Evolutionary conservation across 2,113 vertebrate species (phyloP).

Genomic region (Passer montanus): DNA sequence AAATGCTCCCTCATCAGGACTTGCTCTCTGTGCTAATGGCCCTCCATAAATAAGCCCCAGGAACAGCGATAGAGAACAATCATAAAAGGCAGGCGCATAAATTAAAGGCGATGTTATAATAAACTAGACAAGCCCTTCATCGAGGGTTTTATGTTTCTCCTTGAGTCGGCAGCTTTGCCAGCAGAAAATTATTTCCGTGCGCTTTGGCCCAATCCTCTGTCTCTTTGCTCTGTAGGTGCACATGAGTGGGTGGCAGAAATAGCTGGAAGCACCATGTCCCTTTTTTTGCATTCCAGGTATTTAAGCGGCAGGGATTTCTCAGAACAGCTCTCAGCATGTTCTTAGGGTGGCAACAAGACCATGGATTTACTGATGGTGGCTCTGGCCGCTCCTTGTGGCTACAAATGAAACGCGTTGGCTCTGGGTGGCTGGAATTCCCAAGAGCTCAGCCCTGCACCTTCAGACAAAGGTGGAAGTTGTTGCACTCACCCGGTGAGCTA

Average conservation of each 20-base stretch:
- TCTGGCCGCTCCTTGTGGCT: background rate
- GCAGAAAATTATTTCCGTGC: background rate
- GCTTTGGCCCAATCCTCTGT: background rate
- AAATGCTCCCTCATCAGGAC: slow-evolving; percentile 1
- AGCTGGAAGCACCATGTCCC: background rate
- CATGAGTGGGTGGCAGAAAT: background rate
- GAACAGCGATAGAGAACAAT: slow-evolving; percentile 22
- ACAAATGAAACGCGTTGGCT: background rate
- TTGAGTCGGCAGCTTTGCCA: slow-evolving; percentile 19
- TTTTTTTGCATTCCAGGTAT: background rate
- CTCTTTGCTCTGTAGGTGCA: background rate
- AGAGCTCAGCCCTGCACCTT: background rate
- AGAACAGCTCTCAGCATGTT: background rate
- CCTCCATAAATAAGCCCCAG: slow-evolving; percentile 49
- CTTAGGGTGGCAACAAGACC: background rate
- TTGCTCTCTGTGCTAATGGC: slow-evolving; percentile 33
- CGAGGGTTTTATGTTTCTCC: slow-evolving; percentile 22
- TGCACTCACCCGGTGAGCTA: accelerated
- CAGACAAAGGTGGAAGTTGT: background rate
- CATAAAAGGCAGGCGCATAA: slow-evolving; percentile 57
- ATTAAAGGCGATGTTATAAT: slow-evolving; percentile 46
- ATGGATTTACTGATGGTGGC: background rate
- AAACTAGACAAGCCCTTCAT: slow-evolving; percentile 28
- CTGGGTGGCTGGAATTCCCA: background rate
- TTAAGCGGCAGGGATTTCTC: background rate